Evolutionary conservation across 2,888 invertebrate genomes (phyloP), one percentile per base, ranked within the genome.

Genomic region (Stenodera caucasica): DNA sequence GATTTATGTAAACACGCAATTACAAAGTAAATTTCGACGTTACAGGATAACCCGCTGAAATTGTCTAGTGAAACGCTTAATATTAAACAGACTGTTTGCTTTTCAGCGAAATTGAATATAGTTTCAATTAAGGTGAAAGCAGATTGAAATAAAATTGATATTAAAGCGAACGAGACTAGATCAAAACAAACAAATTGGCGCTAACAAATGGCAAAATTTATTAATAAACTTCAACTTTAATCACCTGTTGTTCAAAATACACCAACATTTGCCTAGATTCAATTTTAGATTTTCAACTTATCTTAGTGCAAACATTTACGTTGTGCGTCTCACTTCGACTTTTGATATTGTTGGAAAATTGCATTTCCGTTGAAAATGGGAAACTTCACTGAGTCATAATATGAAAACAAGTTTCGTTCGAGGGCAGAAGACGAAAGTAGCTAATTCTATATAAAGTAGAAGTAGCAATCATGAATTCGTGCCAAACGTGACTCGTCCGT

Each of bases 371-470:
- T 2, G 45, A 21, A 45, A 45, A 45, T 45, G 45, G 45, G 45
- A 45, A 45, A 45, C 45, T 45, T 45, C 12, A 45, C 7, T 45
- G 45, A 45, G 45, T 45, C 45, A 45, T 45, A 45, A 45, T 45
- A 45, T 21, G 21, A 45, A 45, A 45, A 18, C 26, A 26, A 45
- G 45, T 18, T 32, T 32, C 32, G 32, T 29, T 29, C 2, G 18
- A 12, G 21, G 21, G 7, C 1, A 14, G 11, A 14, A 14, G 35
- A 12, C 1, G 33, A 33, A 6, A 32, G 32, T 32, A 32, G 32
- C 32, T 11, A n/a, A n/a, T n/a, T n/a, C n/a, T n/a, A n/a, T n/a
- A n/a, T n/a, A n/a, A n/a, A n/a, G n/a, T n/a, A n/a, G 32, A 2
- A 12, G 32, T 32, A 32, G 32, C 35, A 37, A 37, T 37, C 37